Evolutionary conservation across 2,113 vertebrate species (phyloP).

Genomic region (Emydura subglobosa): DNA sequence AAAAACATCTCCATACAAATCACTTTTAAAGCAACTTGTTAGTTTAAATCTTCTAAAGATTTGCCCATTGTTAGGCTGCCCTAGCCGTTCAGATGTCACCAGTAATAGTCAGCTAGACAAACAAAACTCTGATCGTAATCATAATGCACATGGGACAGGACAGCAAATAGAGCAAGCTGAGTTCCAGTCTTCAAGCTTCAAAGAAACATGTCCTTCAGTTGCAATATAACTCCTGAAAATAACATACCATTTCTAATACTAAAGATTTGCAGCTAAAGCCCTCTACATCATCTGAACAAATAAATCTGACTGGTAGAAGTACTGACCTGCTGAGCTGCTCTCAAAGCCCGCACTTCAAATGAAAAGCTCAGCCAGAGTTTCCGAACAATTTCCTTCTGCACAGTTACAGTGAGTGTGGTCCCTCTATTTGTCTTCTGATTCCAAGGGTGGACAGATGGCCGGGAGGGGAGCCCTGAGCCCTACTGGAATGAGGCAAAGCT

Average conservation of each 20-base stretch:
- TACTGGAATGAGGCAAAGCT: conserved; percentile 46
- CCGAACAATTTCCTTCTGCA: conserved; percentile 31
- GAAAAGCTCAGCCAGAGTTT: neutral
- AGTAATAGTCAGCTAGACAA: neutral
- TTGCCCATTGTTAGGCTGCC: neutral
- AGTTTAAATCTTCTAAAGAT: neutral
- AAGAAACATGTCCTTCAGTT: neutral
- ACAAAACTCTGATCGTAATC: neutral
- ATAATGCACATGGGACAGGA: neutral
- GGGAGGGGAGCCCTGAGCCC: conserved; percentile 57
- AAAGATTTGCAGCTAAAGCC: neutral
- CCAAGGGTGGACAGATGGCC: conserved; percentile 68
- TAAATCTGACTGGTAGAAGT: conserved; percentile 9
- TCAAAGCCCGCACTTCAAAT: neutral
- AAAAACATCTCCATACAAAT: neutral
- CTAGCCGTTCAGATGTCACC: neutral
- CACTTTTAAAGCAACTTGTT: conserved; percentile 26
- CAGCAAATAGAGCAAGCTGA: neutral
- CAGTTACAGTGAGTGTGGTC: neutral
- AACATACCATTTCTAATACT: accelerated
- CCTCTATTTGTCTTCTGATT: conserved; percentile 40
- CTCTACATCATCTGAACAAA: neutral
- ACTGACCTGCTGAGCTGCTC: conserved; percentile 82
- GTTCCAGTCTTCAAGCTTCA: neutral
- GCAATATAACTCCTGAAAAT: neutral